A percentile compares a stretch with the other conserved stretches of the same genome.
Conservation (phyloP, 2,888 invertebrate genomes). For the Kuschelorhynchus macadamiae region DNA sequence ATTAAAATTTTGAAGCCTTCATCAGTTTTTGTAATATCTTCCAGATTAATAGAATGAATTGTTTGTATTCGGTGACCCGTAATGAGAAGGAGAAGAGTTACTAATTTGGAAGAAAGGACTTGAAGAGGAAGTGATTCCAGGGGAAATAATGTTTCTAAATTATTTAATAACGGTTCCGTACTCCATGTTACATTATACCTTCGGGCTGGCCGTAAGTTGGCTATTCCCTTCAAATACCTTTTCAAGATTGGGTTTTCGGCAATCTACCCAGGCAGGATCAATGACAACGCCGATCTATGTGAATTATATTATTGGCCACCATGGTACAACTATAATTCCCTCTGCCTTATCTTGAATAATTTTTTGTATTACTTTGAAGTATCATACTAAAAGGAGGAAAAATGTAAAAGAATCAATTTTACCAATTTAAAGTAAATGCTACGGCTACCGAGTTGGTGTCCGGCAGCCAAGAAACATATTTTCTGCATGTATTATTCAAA, state of each 20-base stretch:
- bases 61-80: conserved; percentile 30
- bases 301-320: neutral
- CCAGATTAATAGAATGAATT: conserved; percentile 17
- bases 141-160: conserved; percentile 13
- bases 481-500: too few species aligned
- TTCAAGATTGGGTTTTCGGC: too few species aligned
- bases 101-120: conserved; percentile 23
- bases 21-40: neutral
- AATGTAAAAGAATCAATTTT: neutral
- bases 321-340: conserved; percentile 1
- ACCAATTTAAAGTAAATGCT: neutral
- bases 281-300: too few species aligned
- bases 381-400: neutral
- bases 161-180: conserved; percentile 26
- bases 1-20: conserved; percentile 19
- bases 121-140: conserved; percentile 19
- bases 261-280: too few species aligned
- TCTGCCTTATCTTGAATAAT: conserved; percentile 9
- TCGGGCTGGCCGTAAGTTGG: too few species aligned
- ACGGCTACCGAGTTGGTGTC: too few species aligned
- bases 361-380: neutral
- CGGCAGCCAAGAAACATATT: too few species aligned
- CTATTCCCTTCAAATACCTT: too few species aligned
- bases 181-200: conserved; percentile 23
- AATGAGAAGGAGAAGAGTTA: conserved; percentile 23